Evolutionary conservation across 1,140 invertebrate species (phyloP), one percentile per base, ranked within the genome.

Genomic region (Meteorus sp.): DNA sequence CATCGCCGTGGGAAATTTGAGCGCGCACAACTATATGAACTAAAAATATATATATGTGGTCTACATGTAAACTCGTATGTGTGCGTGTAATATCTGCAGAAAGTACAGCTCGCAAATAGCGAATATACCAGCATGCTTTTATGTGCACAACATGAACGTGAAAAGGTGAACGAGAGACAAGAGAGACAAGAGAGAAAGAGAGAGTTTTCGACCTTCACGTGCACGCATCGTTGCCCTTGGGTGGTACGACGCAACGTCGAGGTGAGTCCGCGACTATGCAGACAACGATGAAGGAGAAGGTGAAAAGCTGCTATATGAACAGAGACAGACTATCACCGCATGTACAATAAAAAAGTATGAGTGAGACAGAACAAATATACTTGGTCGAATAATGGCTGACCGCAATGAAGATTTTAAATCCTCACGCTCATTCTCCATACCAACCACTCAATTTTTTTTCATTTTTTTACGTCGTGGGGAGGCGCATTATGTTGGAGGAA

Each of bases 321-420:
- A 29, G 55, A 58, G 58, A 56, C 63, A 60, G 55, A 67, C 60
- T 44, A 56, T 31, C 47, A 44, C 47, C 43, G 48, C 51, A 69
- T 22, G 48, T 55, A 55, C 37, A n/a, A n/a, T n/a, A n/a, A n/a
- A n/a, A n/a, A n/a, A n/a, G n/a, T n/a, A n/a, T n/a, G n/a, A n/a
- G n/a, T n/a, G n/a, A n/a, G n/a, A n/a, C n/a, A n/a, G n/a, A n/a
- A n/a, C n/a, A n/a, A 48, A 56, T 63, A 45, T 51, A 27, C 50
- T 60, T 39, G 52, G 61, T 63, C 71, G 64, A 73, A 73, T 70
- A 74, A 76, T 75, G 73, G 73, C 70, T 65, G 70, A 76, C 72
- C 70, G 69, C 70, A 73, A 78, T 77, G 72, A 76, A 76, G 70
- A 76, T 77, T 78, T 77, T 77, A 78, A 76, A 31, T 70, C 71